Evolutionary conservation across 2,113 vertebrate genomes (phyloP), one percentile per base, ranked within the genome.

Genomic region (Atractosteus spatula): DNA sequence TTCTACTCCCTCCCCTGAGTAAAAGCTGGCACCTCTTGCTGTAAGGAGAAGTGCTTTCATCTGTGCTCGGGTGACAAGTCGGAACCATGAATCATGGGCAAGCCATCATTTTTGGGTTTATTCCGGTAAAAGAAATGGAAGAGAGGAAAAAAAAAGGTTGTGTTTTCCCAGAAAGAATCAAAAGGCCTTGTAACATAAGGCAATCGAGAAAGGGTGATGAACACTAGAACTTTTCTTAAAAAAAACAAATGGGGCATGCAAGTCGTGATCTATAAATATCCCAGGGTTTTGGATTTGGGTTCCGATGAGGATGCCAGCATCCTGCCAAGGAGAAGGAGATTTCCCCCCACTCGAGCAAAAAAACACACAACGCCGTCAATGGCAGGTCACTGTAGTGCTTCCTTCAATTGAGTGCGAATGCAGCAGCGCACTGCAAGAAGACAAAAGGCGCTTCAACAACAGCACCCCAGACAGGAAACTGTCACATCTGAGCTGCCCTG

Each of bases 331-430:
- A 65, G 29, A 29, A 29, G 55, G 44, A 69, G 66, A 56, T 13
- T 16, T 4, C 3, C 62, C 42, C 61, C n/a, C 45, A 8, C 14
- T 10, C 45, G 14, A 7, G 1, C 47, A 51, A 29, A 62, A 17
- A 56, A 55, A 55, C 54, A 17, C 61, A 14, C 17, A 65, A 11
- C 12, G 11, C 10, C 13, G 41, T 62, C 44, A 71, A 71, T 8
- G 14, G 43, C n/a, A 16, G 69, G 70, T 75, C 74, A 69, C 2
- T 16, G 17, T 45, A 77, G 71, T 17, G 71, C 57, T 74, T 81
- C 78, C 79, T 85, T 62, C 75, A 16, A 82, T 78, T 80, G 70
- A 82, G 59, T 66, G 10, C 3, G 47, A 41, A 64, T 13, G 59
- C 43, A 72, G 63, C n/a, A 42, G 62, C 66, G 70, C 41, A 29